Percentiles rank a stretch among this genome's conserved stretches.
Conservation (phyloP, 2,797 vertebrate species). For the Microtus agrestis region DNA sequence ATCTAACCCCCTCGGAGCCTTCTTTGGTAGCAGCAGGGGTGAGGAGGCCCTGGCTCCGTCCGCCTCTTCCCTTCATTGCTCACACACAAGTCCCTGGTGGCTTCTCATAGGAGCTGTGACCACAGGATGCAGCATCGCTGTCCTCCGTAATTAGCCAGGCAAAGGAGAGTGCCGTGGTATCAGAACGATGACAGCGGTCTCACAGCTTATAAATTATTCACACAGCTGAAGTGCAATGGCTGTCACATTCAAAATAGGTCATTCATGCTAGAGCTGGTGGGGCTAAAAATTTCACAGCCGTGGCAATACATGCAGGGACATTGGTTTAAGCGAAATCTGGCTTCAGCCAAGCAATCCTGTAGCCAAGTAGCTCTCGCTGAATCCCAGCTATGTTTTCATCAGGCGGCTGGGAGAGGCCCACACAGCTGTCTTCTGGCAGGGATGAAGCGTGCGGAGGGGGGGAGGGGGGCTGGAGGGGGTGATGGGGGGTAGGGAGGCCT, state of each 20-base stretch:
- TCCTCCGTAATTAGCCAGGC: constrained; percentile 81
- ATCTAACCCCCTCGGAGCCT: constrained; percentile 59
- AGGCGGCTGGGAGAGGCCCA: background rate
- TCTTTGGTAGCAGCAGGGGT: constrained; percentile 34
- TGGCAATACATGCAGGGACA: constrained; percentile 68
- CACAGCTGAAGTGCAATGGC: constrained; percentile 81
- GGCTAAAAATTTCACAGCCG: constrained; percentile 78
- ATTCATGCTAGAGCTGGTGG: constrained; percentile 63
- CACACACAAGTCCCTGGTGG: constrained; percentile 70
- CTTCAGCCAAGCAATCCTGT: constrained; percentile 65
- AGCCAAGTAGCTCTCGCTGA: constrained; percentile 47
- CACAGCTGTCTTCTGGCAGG: constrained; percentile 26
- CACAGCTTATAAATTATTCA: constrained; percentile 88
- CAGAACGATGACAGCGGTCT: constrained; percentile 80
- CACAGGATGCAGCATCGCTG: constrained; percentile 77
- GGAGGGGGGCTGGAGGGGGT: too few relatives aligned
- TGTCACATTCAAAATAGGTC: constrained; percentile 86
- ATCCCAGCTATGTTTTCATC: constrained; percentile 54
- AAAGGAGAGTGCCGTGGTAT: constrained; percentile 76
- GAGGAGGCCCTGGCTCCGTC: constrained; percentile 55
- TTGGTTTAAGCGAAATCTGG: constrained; percentile 61
- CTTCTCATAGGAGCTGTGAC: constrained; percentile 73
- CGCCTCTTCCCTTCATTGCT: constrained; percentile 68
- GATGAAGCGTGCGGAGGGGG: too few relatives aligned
- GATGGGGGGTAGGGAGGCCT: too few relatives aligned